Percentiles rank a stretch among this genome's conserved stretches.
These are phyloP conservation scores for Hippocampus zosterae DNA, from an alignment of 2,113 vertebrate genomes.

Conservation along the genomic window DNA sequence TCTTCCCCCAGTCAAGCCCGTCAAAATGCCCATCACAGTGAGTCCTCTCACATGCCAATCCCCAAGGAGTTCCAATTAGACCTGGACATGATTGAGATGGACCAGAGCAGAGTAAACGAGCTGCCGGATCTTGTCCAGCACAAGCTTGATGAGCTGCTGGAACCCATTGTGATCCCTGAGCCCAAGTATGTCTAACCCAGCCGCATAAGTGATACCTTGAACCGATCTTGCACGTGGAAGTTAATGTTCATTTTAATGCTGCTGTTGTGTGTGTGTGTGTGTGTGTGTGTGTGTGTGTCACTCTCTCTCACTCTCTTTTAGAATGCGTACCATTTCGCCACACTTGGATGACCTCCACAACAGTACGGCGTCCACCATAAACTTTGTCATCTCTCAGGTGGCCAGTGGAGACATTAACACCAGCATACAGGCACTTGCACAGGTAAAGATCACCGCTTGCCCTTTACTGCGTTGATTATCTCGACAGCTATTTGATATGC, in stretches of 20 bases:
- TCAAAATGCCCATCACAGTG: constrained; percentile 80
- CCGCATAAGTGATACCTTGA: not conserved
- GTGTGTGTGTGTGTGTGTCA: not conserved
- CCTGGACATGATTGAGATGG: constrained; percentile 94
- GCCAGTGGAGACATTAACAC: constrained; percentile 94
- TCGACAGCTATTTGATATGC: not conserved
- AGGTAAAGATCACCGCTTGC: constrained; percentile 69
- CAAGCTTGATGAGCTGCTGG: constrained; percentile 95
- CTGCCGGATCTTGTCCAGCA: constrained; percentile 95
- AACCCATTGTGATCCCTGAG: constrained; percentile 92
- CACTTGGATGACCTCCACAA: constrained; percentile 96
- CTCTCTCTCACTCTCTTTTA: constrained; percentile 40
- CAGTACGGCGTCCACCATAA: constrained; percentile 95
- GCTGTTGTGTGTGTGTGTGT: no score
- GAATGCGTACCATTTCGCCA: constrained; percentile 87
- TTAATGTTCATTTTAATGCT: not conserved
- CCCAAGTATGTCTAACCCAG: constrained; percentile 74
- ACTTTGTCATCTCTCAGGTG: constrained; percentile 98
- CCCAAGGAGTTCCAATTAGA: constrained; percentile 95
- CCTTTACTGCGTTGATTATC: not conserved
- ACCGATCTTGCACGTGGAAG: not conserved
- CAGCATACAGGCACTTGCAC: constrained; percentile 93
- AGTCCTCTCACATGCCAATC: constrained; percentile 75
- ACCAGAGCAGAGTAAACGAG: constrained; percentile 84
- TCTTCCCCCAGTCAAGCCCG: constrained; percentile 81